phyloP scores from a whole-genome alignment of 2,113 vertebrate species.

The Loxodonta africana region DNA sequence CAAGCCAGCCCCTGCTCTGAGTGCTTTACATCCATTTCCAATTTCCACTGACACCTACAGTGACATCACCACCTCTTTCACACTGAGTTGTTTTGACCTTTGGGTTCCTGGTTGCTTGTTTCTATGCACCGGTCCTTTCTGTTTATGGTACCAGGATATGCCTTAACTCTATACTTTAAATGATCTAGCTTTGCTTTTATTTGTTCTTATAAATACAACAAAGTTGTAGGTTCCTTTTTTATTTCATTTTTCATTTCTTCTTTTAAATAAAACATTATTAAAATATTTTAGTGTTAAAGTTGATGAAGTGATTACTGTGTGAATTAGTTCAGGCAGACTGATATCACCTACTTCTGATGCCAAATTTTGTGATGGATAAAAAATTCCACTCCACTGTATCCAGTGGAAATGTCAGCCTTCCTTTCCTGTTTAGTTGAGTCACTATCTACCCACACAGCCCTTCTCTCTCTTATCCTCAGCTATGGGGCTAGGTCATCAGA shows the following conservation, averaged over 20 bases:
- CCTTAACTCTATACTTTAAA: background rate
- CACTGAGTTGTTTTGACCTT: background rate
- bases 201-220: background rate
- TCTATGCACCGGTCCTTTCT: background rate
- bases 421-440: no score
- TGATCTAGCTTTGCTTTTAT: background rate
- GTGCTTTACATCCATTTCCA: no score
- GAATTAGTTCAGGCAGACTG: no score
- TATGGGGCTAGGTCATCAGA: no score
- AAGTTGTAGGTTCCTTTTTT: background rate
- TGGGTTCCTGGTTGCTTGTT: background rate
- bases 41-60: background rate
- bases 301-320: background rate
- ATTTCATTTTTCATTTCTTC: background rate
- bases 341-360: no score
- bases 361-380: no score
- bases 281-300: background rate
- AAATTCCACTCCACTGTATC: no score
- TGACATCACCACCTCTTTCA: background rate
- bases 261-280: background rate
- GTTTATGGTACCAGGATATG: background rate
- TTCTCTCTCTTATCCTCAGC: no score
- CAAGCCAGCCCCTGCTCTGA: background rate
- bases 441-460: no score
- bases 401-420: no score